A percentile compares a stretch with the other conserved stretches of the same genome.
These are phyloP conservation scores for Spea hammondii DNA, from an alignment of 2,797 vertebrate species.

Conservation along the genomic window DNA sequence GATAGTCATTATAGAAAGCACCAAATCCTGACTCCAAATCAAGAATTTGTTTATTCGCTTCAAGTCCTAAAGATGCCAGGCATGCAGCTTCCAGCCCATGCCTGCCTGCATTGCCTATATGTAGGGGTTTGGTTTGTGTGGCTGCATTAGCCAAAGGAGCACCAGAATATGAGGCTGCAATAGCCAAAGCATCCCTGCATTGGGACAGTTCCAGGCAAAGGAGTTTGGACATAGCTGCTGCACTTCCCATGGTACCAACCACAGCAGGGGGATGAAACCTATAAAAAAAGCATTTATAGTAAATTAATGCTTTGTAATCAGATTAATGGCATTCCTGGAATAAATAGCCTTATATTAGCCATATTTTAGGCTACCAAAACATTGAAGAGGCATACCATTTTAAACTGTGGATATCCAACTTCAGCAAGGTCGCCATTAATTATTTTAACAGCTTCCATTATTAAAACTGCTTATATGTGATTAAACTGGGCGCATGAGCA, in stretches of 20 bases:
- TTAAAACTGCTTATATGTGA: too few relatives aligned
- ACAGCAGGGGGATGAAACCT: conserved; percentile 93
- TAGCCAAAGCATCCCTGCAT: conserved; percentile 80
- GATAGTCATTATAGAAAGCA: conserved; percentile 85
- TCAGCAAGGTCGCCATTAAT: too few relatives aligned
- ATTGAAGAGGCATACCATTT: too few relatives aligned
- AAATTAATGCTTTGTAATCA: too few relatives aligned
- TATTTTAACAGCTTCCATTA: too few relatives aligned
- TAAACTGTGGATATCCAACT: too few relatives aligned
- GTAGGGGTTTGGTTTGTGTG: conserved; percentile 90
- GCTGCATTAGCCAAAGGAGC: conserved; percentile 89
- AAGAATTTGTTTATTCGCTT: conserved; percentile 81
- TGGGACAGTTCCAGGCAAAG: conserved; percentile 71
- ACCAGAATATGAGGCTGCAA: conserved; percentile 86
- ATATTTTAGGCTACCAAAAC: too few relatives aligned
- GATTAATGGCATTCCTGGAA: too few relatives aligned
- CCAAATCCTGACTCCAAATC: conserved; percentile 80
- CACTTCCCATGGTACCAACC: conserved; percentile 89
- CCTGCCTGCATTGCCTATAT: conserved; percentile 82
- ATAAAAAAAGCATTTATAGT: conserved; percentile 10
- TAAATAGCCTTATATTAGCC: too few relatives aligned
- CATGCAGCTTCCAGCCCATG: conserved; percentile 83
- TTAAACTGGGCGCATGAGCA: too few relatives aligned
- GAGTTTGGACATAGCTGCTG: conserved; percentile 85
- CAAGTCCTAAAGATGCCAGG: conserved; percentile 79